Conservation (phyloP, 2,888 invertebrate genomes). For the Clanis bilineata region DNA sequence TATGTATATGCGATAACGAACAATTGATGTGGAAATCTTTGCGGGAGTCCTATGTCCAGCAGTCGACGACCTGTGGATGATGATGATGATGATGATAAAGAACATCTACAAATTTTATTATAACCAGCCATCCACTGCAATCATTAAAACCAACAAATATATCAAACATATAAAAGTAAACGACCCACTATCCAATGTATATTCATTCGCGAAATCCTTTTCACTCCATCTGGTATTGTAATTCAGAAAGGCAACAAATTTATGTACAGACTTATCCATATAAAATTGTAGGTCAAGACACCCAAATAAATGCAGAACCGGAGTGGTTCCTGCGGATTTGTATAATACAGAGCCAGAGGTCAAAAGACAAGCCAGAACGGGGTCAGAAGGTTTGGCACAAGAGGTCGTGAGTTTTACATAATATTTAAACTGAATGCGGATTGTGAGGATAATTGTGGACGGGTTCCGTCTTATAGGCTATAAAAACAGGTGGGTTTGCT, state of each 20-base stretch:
- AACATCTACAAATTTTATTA: too few relatives aligned
- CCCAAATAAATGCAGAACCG: conserved; percentile 48
- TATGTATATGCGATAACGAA: too few relatives aligned
- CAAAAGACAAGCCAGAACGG: conserved; percentile 46
- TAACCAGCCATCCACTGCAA: too few relatives aligned
- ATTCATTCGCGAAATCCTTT: conserved; percentile 19
- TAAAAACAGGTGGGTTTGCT: background rate
- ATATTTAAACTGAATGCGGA: conserved; percentile 43
- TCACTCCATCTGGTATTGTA: conserved; percentile 8
- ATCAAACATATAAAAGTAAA: background rate
- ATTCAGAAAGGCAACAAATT: conserved; percentile 22
- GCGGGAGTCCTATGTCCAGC: too few relatives aligned
- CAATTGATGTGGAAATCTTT: too few relatives aligned
- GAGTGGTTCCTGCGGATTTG: conserved; percentile 41
- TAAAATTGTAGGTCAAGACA: conserved; percentile 55
- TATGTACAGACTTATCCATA: conserved; percentile 36
- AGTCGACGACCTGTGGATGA: too few relatives aligned
- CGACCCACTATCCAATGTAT: background rate
- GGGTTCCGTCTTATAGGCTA: background rate
- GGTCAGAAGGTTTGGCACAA: conserved; percentile 46
- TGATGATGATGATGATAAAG: too few relatives aligned
- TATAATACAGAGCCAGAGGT: conserved; percentile 52
- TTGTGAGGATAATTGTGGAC: background rate
- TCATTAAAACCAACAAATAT: background rate
- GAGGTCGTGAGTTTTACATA: conserved; percentile 55